phyloP scores from a whole-genome alignment of 2,113 vertebrate species.

The Vicugna pacos region DNA sequence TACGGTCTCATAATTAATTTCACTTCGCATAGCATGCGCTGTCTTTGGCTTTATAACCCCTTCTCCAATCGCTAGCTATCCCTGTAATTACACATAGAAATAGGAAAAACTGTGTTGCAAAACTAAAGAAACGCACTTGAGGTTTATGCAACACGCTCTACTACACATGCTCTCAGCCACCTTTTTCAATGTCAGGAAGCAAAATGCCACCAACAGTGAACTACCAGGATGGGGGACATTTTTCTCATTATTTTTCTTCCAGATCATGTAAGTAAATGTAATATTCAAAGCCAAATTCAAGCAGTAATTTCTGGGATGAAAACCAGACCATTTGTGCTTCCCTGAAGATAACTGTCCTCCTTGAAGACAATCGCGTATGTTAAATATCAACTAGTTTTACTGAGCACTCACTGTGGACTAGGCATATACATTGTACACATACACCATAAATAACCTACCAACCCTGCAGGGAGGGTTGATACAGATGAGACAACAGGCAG shows the following conservation, averaged over 20 bases:
- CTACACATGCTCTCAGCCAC: not conserved
- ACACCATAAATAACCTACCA: not conserved
- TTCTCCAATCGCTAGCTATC: not conserved
- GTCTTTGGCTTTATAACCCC: not conserved
- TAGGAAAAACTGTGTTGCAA: conserved; percentile 34
- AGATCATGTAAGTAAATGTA: not conserved
- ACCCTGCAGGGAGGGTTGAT: not conserved
- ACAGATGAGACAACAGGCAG: not conserved
- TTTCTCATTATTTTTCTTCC: conserved; percentile 20
- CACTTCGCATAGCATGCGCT: not conserved
- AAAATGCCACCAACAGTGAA: not conserved
- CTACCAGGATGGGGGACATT: not conserved
- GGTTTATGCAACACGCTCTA: not conserved
- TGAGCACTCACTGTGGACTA: not conserved
- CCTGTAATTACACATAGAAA: not conserved
- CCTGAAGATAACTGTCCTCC: not conserved
- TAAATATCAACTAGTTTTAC: not conserved
- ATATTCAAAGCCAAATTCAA: conserved; percentile 9
- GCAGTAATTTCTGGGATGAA: not conserved
- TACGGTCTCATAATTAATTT: not conserved
- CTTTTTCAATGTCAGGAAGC: not conserved
- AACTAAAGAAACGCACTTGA: not conserved
- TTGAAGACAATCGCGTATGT: not conserved
- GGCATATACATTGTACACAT: not conserved
- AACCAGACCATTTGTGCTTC: not conserved